Evolutionary conservation across 2,113 vertebrate genomes (phyloP).

Genomic region (Sinocyclocheilus anophthalmus): DNA sequence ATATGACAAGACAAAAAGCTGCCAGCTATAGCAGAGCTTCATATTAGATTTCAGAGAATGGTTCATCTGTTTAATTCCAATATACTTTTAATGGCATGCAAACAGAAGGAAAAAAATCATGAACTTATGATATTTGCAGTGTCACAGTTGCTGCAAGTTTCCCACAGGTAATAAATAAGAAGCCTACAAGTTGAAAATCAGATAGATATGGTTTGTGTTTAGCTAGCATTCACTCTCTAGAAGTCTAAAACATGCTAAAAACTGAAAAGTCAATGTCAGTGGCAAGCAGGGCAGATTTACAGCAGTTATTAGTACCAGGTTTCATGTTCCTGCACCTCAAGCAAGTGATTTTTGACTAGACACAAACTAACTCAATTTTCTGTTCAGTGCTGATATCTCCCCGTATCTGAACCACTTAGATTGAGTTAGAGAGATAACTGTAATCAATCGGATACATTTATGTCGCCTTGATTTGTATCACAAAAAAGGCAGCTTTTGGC

Average conservation of each 20-base stretch:
- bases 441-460: neutral
- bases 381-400: neutral
- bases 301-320: constrained; percentile 1
- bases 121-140: constrained; percentile 34
- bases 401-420: neutral
- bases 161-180: constrained; percentile 34
- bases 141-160: neutral
- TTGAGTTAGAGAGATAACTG: neutral
- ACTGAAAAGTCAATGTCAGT: neutral
- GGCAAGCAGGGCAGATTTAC: neutral
- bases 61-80: neutral
- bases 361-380: constrained; percentile 9
- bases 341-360: neutral
- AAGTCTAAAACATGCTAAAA: neutral
- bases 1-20: neutral
- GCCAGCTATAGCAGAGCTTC: neutral
- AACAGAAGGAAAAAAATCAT: neutral
- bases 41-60: neutral
- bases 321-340: constrained; percentile 2
- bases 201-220: constrained; percentile 18
- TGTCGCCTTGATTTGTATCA: neutral
- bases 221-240: neutral
- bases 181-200: constrained; percentile 19
- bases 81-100: neutral
- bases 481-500: neutral